Base-by-base conservation (phyloP, 2,113 vertebrate genomes). In the Toxostoma redivivum region DNA sequence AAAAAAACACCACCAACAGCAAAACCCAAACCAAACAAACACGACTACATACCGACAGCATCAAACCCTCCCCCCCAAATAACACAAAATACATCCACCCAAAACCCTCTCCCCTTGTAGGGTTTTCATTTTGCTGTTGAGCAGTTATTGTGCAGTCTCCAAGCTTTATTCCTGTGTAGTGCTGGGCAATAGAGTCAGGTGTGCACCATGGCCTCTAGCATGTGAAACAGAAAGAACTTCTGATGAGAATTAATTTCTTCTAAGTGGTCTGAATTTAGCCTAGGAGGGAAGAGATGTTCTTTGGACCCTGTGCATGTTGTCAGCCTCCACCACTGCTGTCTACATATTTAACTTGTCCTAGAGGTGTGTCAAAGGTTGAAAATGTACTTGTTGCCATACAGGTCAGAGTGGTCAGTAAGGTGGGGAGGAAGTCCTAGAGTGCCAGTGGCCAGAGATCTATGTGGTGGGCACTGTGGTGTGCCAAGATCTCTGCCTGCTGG, bases 21-120 rank as follows among this genome's bases (percentile, higher is more conserved):
- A 33, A 53, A 54, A 6, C 14, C 14, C 13, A n/a, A 58, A 64
- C 7, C 28, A 47, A 23, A 12, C 15, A 76, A 21, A 23, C 19
- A 37, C 1, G 1, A 30, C 28, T 20, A 22, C 45, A 67, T 74
- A 19, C 30, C 0, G 9, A 21, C 30, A 37, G 31, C 12, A 21
- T 48, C 60, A 61, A 71, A 12, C 5, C 5, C 3, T 0, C 3
- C 7, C 6, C 3, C 7, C 10, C 11, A 20, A 65, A 76, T 6
- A 27, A 21, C 17, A 53, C 38, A 24, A 24, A 78, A 45, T 2
- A 2, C 11, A n/a, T 20, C 28, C 28, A 61, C 11, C 16, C 22
- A 65, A 67, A 77, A 18, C 5, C 15, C 4, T 28, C 4, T 70
- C 22, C n/a, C 11, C 24, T 33, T 44, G 35, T 37, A 64, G 50